Evolutionary conservation across 2,113 vertebrate genomes (phyloP).

Genomic region (Ameiurus melas): DNA sequence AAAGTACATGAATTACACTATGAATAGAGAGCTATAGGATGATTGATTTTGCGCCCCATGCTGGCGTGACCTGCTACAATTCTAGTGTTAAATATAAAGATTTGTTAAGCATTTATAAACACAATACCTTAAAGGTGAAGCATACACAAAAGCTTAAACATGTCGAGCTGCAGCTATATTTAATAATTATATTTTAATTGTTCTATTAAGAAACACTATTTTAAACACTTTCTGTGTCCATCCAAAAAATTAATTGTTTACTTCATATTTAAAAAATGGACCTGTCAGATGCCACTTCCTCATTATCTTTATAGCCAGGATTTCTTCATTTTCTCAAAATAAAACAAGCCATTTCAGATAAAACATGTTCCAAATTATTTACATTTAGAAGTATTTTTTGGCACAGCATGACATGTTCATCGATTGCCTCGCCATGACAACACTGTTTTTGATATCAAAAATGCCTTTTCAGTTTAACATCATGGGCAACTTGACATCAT

Average conservation of each 20-base stretch:
- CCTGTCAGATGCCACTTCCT: no score
- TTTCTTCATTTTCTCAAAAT: no score
- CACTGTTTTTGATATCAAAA: background rate
- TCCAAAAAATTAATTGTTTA: no score
- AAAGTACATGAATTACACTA: background rate
- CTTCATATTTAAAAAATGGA: no score
- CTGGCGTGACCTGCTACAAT: background rate
- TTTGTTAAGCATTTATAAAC: background rate
- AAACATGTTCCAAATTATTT: no score
- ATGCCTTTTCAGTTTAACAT: background rate
- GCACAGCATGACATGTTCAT: background rate
- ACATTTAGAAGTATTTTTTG: no score
- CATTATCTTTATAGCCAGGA: background rate
- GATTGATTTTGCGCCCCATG: background rate
- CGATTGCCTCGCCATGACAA: background rate
- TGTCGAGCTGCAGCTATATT: no score
- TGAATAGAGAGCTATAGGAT: background rate
- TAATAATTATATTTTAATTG: background rate
- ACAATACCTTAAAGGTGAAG: background rate
- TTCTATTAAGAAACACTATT: no score
- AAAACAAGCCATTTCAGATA: no score
- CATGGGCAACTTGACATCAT: background rate
- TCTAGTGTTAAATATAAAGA: background rate
- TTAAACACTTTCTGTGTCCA: no score
- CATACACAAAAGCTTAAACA: background rate